phyloP scores from a whole-genome alignment of 2,797 vertebrate genomes.

The Xenops minutus region DNA sequence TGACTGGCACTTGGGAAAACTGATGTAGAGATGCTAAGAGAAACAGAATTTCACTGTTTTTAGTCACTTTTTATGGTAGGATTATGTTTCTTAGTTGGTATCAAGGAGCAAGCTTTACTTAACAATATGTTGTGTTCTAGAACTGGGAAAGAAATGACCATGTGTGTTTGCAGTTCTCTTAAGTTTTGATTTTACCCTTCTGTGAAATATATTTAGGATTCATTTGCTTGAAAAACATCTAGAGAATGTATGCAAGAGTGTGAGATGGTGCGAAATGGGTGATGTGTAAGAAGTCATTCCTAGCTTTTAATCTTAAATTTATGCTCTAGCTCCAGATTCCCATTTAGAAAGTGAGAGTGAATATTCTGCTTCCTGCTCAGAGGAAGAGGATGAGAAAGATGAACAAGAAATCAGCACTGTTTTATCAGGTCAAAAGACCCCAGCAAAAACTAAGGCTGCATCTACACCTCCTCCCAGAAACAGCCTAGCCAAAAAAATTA shows the following conservation, averaged over 20 bases:
- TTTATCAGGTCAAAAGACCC: conserved; percentile 22
- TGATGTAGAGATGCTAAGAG: not conserved
- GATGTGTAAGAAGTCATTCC: not conserved
- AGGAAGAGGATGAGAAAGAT: conserved; percentile 59
- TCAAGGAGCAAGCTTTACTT: not conserved
- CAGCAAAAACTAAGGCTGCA: conserved; percentile 15
- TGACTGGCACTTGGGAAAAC: not conserved
- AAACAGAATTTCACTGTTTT: not conserved
- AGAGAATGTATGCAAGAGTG: not conserved
- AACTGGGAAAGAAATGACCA: not conserved
- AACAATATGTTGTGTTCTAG: not conserved
- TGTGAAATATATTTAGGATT: not conserved
- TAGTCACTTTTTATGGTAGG: not conserved
- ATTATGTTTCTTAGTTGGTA: not conserved
- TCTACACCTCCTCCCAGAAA: conserved; percentile 72
- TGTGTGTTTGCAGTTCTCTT: not conserved
- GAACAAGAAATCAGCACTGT: conserved; percentile 52
- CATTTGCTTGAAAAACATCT: not conserved
- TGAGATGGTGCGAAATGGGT: not conserved
- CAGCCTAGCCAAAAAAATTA: conserved; percentile 84
- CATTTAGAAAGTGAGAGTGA: conserved; percentile 92
- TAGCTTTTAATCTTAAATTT: conserved; percentile 14
- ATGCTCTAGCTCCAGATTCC: conserved; percentile 75
- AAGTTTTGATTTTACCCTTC: not conserved
- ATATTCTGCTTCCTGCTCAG: conserved; percentile 90